Base-by-base conservation (phyloP, 2,797 vertebrate genomes). In the Lepidocolaptes lacrymiger region DNA sequence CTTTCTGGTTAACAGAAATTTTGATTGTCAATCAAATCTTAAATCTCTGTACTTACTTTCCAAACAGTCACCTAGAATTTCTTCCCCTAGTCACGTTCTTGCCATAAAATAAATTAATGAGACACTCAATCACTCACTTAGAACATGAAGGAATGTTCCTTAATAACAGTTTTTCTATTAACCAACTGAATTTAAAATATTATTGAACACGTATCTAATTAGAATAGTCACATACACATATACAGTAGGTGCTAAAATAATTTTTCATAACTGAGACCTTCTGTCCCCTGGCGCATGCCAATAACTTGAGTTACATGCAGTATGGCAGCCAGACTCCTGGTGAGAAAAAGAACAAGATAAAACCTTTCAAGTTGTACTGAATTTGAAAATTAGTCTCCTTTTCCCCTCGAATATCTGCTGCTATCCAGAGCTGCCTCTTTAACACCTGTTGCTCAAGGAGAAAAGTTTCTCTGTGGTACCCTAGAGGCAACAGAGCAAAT, bases 1-100 rank as follows among this genome's bases (percentile, higher is more conserved):
- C 85, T 90, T 94, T 95, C 84, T 94, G 59, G 48, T 79, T 96
- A 96, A 89, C 80, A 93, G 71, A 95, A 84, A 95, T 96, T 95
- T 94, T 88, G 89, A 91, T 93, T 91, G 96, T 95, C 96, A 97
- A 95, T 96, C 95, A 97, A 96, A 89, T 82, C 67, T 94, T 92
- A 91, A 91, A 95, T 90, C 71, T 90, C 90, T 84, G 23, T 67
- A 87, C 73, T 91, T 91, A 64, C 77, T 93, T 95, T 90, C 91
- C 80, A 93, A 96, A 94, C 81, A 96, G 77, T 64, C 91, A 92
- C 85, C 74, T 85, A 93, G 91, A 95, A 95, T 96, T 96, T 94
- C 87, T 95, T 91, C 21, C 55, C 24, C 67, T 79, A 93, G 91
- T 95, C 96, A 96, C 59, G 88, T 95, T 95, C 85, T 74, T 93